Percentiles rank a stretch among this genome's conserved stretches.
These are phyloP conservation scores for Chamaea fasciata DNA, from an alignment of 2,113 vertebrate genomes.

Conservation along the genomic window DNA sequence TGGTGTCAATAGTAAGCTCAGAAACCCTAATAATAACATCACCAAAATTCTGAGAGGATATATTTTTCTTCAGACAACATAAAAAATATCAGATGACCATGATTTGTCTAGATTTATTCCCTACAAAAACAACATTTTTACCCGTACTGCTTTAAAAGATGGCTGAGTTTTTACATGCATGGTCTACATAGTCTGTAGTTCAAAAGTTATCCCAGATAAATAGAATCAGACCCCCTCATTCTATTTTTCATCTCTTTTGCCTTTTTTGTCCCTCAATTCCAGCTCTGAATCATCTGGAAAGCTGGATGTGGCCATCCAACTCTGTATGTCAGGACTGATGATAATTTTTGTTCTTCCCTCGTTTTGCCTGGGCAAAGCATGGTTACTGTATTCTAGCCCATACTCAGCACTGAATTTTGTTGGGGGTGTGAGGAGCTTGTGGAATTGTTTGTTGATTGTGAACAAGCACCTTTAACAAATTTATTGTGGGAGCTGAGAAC, in stretches of 20 bases:
- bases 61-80: neutral
- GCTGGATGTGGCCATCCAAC: too few species aligned
- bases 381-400: neutral
- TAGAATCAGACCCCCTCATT: rapidly evolving
- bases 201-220: neutral
- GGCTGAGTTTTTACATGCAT: neutral
- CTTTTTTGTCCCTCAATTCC: neutral
- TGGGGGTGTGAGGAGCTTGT: neutral
- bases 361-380: neutral
- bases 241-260: neutral
- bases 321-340: neutral
- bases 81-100: neutral
- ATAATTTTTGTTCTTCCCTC: neutral
- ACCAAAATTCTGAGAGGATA: neutral
- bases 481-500: neutral
- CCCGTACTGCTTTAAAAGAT: neutral
- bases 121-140: neutral
- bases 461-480: too few species aligned
- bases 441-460: neutral
- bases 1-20: neutral
- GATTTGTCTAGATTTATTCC: neutral
- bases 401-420: neutral
- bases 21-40: neutral
- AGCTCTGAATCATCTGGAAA: neutral
- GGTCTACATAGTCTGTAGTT: neutral